These are phyloP conservation scores for Pachyseris speciosa DNA, from an alignment of 64 coral and sea anemone species.

Conservation along the genomic window DNA sequence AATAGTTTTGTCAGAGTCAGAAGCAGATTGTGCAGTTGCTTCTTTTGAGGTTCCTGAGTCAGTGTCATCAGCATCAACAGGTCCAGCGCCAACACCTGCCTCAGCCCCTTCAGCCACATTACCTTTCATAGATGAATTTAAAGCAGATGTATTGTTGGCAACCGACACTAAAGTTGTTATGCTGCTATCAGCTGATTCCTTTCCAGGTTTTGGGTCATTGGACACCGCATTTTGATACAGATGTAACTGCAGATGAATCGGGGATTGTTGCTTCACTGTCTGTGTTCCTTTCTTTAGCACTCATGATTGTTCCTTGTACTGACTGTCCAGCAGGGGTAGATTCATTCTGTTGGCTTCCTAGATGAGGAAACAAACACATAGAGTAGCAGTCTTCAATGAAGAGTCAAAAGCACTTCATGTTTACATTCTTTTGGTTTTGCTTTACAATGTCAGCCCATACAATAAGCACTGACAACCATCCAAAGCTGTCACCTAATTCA, in stretches of 20 bases:
- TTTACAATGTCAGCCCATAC: no score
- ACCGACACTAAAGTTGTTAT: not conserved
- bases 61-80: not conserved
- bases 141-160: not conserved
- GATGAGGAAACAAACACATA: not conserved
- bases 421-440: no score
- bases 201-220: not conserved
- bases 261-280: not conserved
- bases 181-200: not conserved
- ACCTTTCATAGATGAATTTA: not conserved
- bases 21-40: not conserved
- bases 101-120: not conserved
- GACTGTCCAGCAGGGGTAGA: not conserved
- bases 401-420: no score
- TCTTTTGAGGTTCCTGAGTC: not conserved
- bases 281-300: not conserved
- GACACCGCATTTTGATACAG: not conserved
- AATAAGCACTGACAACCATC: no score
- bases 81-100: no score
- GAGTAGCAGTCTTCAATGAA: no score
- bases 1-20: not conserved
- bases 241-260: not conserved
- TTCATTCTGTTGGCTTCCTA: not conserved
- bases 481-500: no score
- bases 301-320: not conserved